These are phyloP conservation scores for Loris lydekkerianus DNA, from an alignment of 2,797 vertebrate species.

Conservation along the genomic window DNA sequence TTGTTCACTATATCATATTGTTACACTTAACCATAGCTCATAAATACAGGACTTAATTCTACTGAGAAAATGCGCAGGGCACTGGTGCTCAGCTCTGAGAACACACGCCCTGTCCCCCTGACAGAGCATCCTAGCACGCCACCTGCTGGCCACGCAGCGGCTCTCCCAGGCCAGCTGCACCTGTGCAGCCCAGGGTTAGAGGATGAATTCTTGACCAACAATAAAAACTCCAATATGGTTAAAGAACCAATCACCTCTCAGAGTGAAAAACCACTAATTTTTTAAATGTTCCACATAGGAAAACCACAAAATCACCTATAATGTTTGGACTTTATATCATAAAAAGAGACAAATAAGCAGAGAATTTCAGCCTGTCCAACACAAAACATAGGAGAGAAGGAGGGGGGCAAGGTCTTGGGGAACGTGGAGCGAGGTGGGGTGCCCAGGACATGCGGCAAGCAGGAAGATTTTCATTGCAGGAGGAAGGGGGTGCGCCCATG, in stretches of 20 bases:
- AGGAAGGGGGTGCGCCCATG: accelerated
- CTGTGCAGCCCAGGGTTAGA: not conserved
- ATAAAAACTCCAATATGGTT: not conserved
- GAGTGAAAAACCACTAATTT: not conserved
- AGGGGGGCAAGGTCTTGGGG: accelerated
- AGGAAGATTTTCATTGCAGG: accelerated
- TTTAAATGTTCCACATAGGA: not conserved
- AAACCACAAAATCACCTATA: not conserved
- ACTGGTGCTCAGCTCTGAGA: not conserved
- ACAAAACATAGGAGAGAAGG: not conserved
- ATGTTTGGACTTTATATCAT: not conserved
- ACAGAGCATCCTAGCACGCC: too few species aligned
- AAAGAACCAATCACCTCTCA: not conserved
- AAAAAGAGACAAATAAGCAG: not conserved
- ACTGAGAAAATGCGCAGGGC: not conserved
- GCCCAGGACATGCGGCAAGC: accelerated
- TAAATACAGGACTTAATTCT: not conserved
- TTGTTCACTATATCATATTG: not conserved
- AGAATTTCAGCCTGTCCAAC: not conserved
- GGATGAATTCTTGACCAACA: too few species aligned
- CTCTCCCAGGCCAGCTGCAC: too few species aligned
- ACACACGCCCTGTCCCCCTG: accelerated
- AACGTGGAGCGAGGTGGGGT: accelerated
- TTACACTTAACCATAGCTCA: not conserved
- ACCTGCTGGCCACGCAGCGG: accelerated